Evolutionary conservation across 1,140 invertebrate species (phyloP).

Genomic region (Drosophila repleta): DNA sequence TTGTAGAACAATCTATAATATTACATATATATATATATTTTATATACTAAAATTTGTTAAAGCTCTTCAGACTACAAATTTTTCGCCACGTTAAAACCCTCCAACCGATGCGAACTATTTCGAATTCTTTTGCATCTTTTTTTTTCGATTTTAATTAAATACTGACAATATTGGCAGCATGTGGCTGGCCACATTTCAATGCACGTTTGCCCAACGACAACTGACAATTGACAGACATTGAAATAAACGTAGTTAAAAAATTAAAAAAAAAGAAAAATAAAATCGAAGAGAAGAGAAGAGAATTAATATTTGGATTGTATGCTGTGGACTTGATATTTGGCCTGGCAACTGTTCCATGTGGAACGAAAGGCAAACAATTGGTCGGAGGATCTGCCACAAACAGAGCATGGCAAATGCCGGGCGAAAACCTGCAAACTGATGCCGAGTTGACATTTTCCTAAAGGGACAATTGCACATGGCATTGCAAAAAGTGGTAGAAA

Average conservation of each 20-base stretch:
- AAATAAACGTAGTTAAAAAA: slow-evolving; percentile 46
- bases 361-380: slow-evolving; percentile 31
- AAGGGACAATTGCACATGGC: slow-evolving; percentile 55
- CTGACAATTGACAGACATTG: slow-evolving; percentile 62
- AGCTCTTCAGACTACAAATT: not conserved
- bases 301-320: slow-evolving; percentile 13
- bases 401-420: slow-evolving; percentile 36
- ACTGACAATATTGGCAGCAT: slow-evolving; percentile 63
- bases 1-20: too few species aligned
- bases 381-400: slow-evolving; percentile 37
- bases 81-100: too few species aligned
- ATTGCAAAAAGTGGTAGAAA: slow-evolving; percentile 27
- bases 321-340: slow-evolving; percentile 7
- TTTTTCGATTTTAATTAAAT: slow-evolving; percentile 66
- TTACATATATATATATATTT: too few species aligned
- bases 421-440: slow-evolving; percentile 26
- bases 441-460: slow-evolving; percentile 42
- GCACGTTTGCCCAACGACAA: slow-evolving; percentile 43
- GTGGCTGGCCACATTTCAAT: slow-evolving; percentile 64
- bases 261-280: slow-evolving; percentile 41
- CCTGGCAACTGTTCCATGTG: slow-evolving; percentile 29
- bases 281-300: slow-evolving; percentile 3
- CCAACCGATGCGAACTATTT: not conserved
- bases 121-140: not conserved
- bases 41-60: too few species aligned